These are phyloP conservation scores for Muschampia plurimacula DNA, from an alignment of 2,888 invertebrate genomes.

Conservation along the genomic window DNA sequence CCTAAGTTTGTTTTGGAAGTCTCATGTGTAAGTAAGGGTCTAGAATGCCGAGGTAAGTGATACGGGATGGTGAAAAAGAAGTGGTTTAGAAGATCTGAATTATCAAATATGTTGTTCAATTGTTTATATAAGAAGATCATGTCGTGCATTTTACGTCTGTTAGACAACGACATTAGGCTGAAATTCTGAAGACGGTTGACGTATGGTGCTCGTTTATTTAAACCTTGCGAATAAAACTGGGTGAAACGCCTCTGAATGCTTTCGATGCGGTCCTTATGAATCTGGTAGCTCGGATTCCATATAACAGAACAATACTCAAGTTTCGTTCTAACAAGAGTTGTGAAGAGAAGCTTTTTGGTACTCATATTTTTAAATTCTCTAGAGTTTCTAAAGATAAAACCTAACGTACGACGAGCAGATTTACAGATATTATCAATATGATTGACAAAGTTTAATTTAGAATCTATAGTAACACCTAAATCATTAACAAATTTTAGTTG, in stretches of 20 bases:
- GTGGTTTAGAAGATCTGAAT: neutral
- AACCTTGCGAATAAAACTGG: neutral
- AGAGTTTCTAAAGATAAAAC: slow-evolving; percentile 7
- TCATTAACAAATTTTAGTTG: neutral
- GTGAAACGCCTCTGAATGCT: slow-evolving; percentile 3
- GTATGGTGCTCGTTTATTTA: neutral
- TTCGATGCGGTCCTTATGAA: slow-evolving; percentile 3
- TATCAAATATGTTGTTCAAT: slow-evolving; percentile 3
- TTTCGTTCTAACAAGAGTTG: neutral
- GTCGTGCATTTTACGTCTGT: slow-evolving; percentile 24
- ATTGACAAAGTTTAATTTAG: neutral
- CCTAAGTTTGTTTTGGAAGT: slow-evolving; percentile 5
- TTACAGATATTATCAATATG: slow-evolving; percentile 8
- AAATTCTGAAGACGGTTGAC: slow-evolving; percentile 2
- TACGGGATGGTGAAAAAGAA: neutral
- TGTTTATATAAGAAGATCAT: slow-evolving; percentile 11
- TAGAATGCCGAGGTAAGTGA: slow-evolving; percentile 4
- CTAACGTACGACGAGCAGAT: neutral
- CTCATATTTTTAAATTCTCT: neutral
- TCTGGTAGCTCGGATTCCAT: slow-evolving; percentile 12
- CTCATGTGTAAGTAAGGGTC: slow-evolving; percentile 11
- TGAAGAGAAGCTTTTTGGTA: slow-evolving; percentile 7
- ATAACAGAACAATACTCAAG: slow-evolving; percentile 6
- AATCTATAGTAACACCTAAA: neutral
- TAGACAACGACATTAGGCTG: neutral